Percentiles rank a stretch among this genome's conserved stretches.
Evolutionary conservation across 2,113 vertebrate species (phyloP).

Genomic region (Rhinoptilus africanus): DNA sequence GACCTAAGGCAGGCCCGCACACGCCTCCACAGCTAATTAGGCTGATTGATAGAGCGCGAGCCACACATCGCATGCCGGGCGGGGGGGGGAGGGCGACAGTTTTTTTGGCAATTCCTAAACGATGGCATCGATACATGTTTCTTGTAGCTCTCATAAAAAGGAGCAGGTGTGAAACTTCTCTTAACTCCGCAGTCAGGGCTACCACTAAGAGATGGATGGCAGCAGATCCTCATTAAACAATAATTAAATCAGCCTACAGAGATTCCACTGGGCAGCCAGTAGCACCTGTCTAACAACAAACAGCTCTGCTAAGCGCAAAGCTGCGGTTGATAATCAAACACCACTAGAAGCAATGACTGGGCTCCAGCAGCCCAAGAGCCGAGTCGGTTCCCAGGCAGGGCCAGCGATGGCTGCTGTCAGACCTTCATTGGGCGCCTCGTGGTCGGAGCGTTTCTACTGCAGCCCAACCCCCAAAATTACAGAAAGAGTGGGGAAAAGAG

Average conservation of each 20-base stretch:
- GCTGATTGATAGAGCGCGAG: fast-evolving
- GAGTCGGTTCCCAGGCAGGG: neutral
- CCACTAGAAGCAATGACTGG: neutral
- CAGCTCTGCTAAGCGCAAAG: neutral
- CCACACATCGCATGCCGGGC: too few species aligned
- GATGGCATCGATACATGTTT: fast-evolving
- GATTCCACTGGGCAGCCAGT: neutral
- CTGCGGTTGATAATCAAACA: neutral
- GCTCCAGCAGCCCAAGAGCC: neutral
- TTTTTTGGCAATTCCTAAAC: fast-evolving
- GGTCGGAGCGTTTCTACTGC: neutral
- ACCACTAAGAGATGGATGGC: neutral
- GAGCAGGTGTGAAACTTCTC: neutral
- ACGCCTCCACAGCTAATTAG: fast-evolving
- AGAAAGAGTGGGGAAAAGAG: neutral
- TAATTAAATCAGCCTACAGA: neutral
- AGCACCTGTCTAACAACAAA: neutral
- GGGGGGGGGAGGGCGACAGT: too few species aligned
- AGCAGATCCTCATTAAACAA: neutral
- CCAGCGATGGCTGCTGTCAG: neutral
- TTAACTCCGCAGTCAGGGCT: neutral
- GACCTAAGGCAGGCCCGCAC: fast-evolving
- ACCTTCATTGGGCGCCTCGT: fast-evolving
- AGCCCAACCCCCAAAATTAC: neutral
- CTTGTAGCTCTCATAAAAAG: neutral